Conservation (phyloP, 1,140 invertebrate species). For the Globodera ellingtonae region DNA sequence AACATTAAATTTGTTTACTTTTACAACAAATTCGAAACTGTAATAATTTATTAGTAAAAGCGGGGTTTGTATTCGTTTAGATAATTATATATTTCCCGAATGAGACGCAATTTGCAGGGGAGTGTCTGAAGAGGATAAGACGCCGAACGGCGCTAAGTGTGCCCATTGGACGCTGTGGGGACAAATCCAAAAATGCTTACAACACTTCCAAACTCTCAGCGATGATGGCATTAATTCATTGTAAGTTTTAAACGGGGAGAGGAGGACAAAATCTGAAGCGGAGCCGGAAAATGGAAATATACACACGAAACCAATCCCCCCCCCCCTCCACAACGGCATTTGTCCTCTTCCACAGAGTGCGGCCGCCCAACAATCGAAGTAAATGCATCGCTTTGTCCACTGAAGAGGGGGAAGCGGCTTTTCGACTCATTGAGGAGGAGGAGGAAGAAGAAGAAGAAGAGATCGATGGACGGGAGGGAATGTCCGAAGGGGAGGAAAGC, state of each 20-base stretch:
- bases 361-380: background rate
- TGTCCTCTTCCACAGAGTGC: background rate
- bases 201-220: background rate
- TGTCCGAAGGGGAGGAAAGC: background rate
- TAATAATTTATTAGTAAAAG: too few species aligned
- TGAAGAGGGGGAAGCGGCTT: background rate
- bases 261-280: too few species aligned
- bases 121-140: background rate
- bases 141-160: background rate
- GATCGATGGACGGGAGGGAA: background rate
- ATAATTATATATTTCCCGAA: background rate
- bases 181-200: conserved; percentile 14
- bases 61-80: too few species aligned
- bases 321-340: background rate
- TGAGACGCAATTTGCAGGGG: background rate
- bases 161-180: background rate
- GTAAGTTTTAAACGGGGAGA: background rate
- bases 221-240: background rate
- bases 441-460: background rate
- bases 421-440: background rate
- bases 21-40: background rate
- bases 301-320: too few species aligned
- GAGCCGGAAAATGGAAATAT: too few species aligned
- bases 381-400: background rate
- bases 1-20: background rate